Base-by-base conservation (phyloP, 2,113 vertebrate genomes). In the Labeo catla region DNA sequence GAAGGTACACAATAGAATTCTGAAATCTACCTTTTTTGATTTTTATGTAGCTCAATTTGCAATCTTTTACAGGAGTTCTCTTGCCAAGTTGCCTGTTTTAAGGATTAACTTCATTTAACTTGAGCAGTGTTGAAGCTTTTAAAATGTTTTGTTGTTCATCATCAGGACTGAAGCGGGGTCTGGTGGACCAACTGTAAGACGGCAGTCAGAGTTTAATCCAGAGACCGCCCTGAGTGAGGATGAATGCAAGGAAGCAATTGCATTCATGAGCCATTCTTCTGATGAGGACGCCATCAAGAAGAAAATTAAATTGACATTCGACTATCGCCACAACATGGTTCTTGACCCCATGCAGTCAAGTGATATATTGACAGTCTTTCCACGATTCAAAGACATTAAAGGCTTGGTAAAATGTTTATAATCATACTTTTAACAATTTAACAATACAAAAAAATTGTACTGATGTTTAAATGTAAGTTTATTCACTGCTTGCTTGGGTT, bases 331-430 rank as follows among this genome's bases (percentile, higher is more conserved):
- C n/a, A 39, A 57, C 7, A 57, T 78, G 76, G 23, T 78, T 77
- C 76, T 77, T 78, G 76, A 78, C 76, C 76, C 49, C 23, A 15
- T 54, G 49, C 50, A 54, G 23, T 78, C 28, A 21, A 54, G 8
- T 16, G 34, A 78, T 57, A 28, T 57, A 54, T 10, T 57, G 76
- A 78, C 4, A 11, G 8, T 78, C 13, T 77, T 77, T 49, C 50
- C 50, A 54, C 50, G 28, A 19, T 78, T 78, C 76, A 78, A 57
- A 57, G 76, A 77, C 23, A 54, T 54, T 34, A 57, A 77, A 54
- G 76, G 23, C 76, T 54, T 54, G 49, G 50, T 77, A 77, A 54
- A 76, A 1, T 28, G 45, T 76, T 50, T 50, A 47, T 47, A 47
- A 47, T 74, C 52, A 54, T 19, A 73, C 19, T 39, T 45, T 43